phyloP scores from a whole-genome alignment of 2,888 invertebrate genomes.

The Acanthosepion pharaonis region DNA sequence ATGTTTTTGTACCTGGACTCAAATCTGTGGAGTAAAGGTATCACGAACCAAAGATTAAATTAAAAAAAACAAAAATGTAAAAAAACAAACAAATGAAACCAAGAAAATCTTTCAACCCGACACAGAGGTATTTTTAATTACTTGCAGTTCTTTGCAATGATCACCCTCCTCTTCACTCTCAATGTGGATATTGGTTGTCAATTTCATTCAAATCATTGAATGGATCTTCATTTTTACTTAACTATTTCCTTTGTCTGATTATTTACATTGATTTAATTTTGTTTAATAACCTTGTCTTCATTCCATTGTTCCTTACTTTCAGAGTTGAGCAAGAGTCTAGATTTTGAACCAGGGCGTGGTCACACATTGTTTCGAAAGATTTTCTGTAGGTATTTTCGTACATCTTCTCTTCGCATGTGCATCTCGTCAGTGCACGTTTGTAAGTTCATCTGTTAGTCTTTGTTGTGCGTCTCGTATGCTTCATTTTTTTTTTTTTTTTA shows the following conservation, averaged over 20 bases:
- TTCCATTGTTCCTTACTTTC: neutral
- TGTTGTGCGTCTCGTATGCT: neutral
- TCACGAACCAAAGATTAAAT: too few species aligned
- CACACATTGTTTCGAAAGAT: constrained; percentile 46
- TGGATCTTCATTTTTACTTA: neutral
- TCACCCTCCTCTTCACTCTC: too few species aligned
- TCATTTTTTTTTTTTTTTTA: too few species aligned
- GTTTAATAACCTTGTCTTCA: neutral
- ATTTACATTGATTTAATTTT: neutral
- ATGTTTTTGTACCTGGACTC: too few species aligned
- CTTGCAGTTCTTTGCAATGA: too few species aligned
- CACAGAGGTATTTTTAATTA: too few species aligned
- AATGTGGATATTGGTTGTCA: neutral
- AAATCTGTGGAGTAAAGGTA: too few species aligned
- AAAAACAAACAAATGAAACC: too few species aligned
- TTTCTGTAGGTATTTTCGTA: constrained; percentile 43
- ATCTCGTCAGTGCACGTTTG: neutral
- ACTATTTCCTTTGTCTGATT: neutral
- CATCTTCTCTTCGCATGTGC: constrained; percentile 35
- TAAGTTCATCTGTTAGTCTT: neutral
- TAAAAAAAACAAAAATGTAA: too few species aligned
- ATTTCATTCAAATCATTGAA: neutral
- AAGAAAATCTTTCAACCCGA: too few species aligned
- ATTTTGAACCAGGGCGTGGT: constrained; percentile 45
- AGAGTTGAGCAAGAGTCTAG: constrained; percentile 48